Base-by-base conservation (phyloP, 2,113 vertebrate species). In the Phalacrocorax pelagicus region DNA sequence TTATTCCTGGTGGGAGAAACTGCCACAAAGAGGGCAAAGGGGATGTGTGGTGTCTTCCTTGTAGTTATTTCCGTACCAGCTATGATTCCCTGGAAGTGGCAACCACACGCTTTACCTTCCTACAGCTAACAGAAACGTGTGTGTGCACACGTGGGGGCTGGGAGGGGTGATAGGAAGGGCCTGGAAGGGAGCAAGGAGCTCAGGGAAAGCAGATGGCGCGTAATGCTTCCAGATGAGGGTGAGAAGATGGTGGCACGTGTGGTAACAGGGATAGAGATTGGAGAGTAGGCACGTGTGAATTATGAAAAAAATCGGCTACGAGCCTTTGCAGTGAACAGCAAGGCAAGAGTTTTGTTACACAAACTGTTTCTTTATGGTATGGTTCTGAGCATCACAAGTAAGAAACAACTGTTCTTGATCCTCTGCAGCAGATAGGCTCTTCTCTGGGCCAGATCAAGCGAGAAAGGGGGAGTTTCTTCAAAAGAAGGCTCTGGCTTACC, bases 71-170 rank as follows among this genome's bases (percentile, higher is more conserved):
- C 65, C 52, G 38, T 47, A 29, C 15, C 16, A 30, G 21, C 57
- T 65, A 11, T 58, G 11, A 74, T 75, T 59, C 40, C 32, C 57
- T 47, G 75, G 26, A 11, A 71, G 54, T 49, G 30, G 12, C n/a
- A 78, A 55, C 26, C 46, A 17, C 23, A 3, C 16, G 2, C 18
- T 19, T 78, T 15, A 38, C 27, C 23, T 44, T 67, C 23, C 49
- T 27, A 44, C 20, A 27, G 55, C n/a, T 46, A 7, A 51, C 15
- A 44, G 30, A 63, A 47, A 36, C 1, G 5, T 26, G 21, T 36
- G 42, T 58, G 26, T 47, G 21, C n/a, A 3, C 0, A 13, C 0
- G 0, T 20, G 2, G 29, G 2, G 5, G 9, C 12, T 5, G 4
- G 13, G 34, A 49, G 29, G 18, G 24, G 14, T 30, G 27, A 61